Percentiles rank a stretch among this genome's conserved stretches.
Evolutionary conservation across 2,113 vertebrate genomes (phyloP).

Genomic region (Ondatra zibethicus): DNA sequence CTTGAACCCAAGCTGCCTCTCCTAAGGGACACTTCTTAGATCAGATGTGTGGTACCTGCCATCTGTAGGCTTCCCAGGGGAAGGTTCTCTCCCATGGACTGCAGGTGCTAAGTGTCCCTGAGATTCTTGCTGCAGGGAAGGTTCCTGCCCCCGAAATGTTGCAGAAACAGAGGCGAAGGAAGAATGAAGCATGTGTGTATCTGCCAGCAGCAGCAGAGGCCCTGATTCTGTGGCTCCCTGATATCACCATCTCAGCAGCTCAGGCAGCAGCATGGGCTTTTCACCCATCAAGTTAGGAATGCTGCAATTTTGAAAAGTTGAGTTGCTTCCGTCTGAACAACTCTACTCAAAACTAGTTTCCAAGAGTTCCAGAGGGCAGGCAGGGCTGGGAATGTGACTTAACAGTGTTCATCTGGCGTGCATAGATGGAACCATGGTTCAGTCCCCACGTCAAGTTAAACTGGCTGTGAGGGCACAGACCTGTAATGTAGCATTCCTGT

Average conservation of each 20-base stretch:
- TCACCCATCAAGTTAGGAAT: not conserved
- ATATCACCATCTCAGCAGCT: not conserved
- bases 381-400: not conserved
- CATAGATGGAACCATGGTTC: not conserved
- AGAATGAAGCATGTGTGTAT: not conserved
- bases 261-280: not conserved
- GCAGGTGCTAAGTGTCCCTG: too few species aligned
- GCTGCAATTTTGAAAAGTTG: not conserved
- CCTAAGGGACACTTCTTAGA: not conserved
- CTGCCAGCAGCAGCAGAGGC: not conserved
- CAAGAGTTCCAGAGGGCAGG: not conserved
- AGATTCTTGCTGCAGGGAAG: not conserved
- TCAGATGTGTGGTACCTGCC: not conserved
- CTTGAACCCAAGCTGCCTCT: not conserved
- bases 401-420: not conserved
- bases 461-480: not conserved
- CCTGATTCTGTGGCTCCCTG: not conserved
- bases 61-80: not conserved
- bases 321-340: not conserved
- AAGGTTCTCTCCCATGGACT: not conserved
- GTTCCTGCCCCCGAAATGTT: not conserved
- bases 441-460: too few species aligned
- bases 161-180: not conserved
- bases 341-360: not conserved
- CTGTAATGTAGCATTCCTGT: not conserved